Evolutionary conservation across 2,113 vertebrate species (phyloP).

Genomic region (Steatornis caripensis): DNA sequence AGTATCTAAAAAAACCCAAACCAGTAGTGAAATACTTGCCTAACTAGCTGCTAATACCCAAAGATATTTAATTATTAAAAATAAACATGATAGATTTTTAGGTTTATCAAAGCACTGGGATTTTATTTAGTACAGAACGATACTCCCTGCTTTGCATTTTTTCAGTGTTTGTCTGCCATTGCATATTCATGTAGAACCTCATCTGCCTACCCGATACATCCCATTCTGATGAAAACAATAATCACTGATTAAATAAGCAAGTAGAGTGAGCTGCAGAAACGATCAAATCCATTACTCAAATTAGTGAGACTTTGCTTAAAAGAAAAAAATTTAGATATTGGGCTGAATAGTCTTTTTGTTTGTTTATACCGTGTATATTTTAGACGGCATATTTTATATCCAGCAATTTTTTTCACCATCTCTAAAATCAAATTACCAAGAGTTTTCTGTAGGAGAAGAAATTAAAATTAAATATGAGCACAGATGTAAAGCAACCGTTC

Average conservation of each 20-base stretch:
- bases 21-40: not conserved
- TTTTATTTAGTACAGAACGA: not conserved
- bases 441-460: not conserved
- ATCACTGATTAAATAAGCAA: conserved; percentile 61
- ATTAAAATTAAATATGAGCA: not conserved
- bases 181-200: conserved; percentile 52
- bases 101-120: conserved; percentile 39
- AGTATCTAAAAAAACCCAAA: not conserved
- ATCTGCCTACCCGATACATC: conserved; percentile 13
- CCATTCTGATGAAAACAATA: conserved; percentile 61
- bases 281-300: conserved; percentile 44
- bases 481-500: not conserved
- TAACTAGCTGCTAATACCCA: conserved; percentile 24
- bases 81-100: conserved; percentile 29
- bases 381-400: not conserved
- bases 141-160: not conserved
- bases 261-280: conserved; percentile 20
- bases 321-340: not conserved
- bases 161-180: not conserved
- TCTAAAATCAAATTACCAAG: conserved; percentile 29
- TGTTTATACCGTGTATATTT: not conserved
- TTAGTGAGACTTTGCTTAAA: conserved; percentile 7
- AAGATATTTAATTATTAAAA: conserved; percentile 52
- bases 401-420: not conserved
- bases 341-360: not conserved